Conservation (phyloP, 2,888 invertebrate genomes). For the Prosopocoilus inquinatus region DNA sequence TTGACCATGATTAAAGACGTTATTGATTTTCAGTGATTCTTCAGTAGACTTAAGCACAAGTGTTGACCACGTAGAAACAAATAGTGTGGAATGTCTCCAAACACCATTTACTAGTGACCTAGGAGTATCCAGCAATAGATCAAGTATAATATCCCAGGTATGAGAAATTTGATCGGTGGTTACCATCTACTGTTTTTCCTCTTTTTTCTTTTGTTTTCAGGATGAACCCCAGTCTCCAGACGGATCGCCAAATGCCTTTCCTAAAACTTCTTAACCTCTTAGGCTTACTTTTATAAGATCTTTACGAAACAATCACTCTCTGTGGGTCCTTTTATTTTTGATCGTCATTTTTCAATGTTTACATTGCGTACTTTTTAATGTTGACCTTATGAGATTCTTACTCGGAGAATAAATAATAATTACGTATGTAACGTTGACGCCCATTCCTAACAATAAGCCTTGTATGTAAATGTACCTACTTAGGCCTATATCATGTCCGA, state of each 20-base stretch:
- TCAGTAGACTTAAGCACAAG: conserved; percentile 60
- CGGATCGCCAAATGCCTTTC: conserved; percentile 47
- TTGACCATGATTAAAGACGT: neutral
- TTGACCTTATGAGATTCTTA: conserved; percentile 15
- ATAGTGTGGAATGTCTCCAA: conserved; percentile 47
- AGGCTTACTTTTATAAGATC: conserved; percentile 1
- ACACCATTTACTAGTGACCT: conserved; percentile 63
- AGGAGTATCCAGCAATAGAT: conserved; percentile 59
- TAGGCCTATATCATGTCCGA: conserved; percentile 30
- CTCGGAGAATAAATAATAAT: conserved; percentile 8
- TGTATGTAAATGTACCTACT: conserved; percentile 28
- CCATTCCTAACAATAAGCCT: conserved; percentile 31
- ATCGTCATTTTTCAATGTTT: conserved; percentile 15
- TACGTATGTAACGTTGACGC: conserved; percentile 22
- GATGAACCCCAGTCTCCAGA: conserved; percentile 43
- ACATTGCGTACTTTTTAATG: conserved; percentile 17
- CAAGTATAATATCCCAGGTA: conserved; percentile 58
- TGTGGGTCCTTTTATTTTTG: conserved; percentile 16
- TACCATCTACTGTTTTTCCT: conserved; percentile 1
- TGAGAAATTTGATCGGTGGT: conserved; percentile 7
- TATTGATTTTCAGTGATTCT: conserved; percentile 51
- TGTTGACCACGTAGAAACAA: conserved; percentile 50
- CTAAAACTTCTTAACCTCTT: conserved; percentile 3
- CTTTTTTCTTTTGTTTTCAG: conserved; percentile 35
- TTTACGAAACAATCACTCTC: conserved; percentile 20